Evolutionary conservation across 2,888 invertebrate genomes (phyloP), one percentile per base, ranked within the genome.

Genomic region (Microctonus brassicae): DNA sequence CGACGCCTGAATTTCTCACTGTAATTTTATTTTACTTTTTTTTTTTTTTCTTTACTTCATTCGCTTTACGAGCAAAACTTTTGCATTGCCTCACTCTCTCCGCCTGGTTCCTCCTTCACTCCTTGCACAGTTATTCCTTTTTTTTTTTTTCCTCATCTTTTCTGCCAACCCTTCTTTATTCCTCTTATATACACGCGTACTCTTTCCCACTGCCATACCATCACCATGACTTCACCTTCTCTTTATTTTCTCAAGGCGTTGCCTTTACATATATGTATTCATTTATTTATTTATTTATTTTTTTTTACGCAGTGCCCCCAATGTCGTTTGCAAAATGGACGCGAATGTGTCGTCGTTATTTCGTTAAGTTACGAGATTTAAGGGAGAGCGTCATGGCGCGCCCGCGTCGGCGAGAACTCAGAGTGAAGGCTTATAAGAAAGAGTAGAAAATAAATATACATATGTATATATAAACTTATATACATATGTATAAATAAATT

Each of bases 41-140:
- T 81, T 79, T 78, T 75, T 73, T 73, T 73, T 74, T 72, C 70
- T 73, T 66, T 69, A 42, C 73, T 79, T 80, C 79, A 80, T 80
- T 84, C 83, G 78, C 78, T 85, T 85, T 85, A 85, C 84, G 84
- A 85, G 79, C 81, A 73, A 84, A 85, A 85, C 81, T 85, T 85
- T 84, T 75, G 74, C 68, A n/a, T n/a, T n/a, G 17, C 68, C 72
- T 66, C 69, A 64, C 63, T 63, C 17, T 10, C 55, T 33, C 29
- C 57, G 11, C 42, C 42, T 36, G 47, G 58, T 55, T 62, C 70
- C 67, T 55, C 64, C 66, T 53, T 66, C 52, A 34, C 10, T 62
- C 67, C 42, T 69, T 73, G 62, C 66, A 36, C 36, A 39, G 57
- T 69, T 52, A 33, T 63, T 20, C 65, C 65, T 24, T 17, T 22